A percentile compares a stretch with the other conserved stretches of the same genome.
phyloP scores from a whole-genome alignment of 2,888 invertebrate species.

The Pterobdella sp. region DNA sequence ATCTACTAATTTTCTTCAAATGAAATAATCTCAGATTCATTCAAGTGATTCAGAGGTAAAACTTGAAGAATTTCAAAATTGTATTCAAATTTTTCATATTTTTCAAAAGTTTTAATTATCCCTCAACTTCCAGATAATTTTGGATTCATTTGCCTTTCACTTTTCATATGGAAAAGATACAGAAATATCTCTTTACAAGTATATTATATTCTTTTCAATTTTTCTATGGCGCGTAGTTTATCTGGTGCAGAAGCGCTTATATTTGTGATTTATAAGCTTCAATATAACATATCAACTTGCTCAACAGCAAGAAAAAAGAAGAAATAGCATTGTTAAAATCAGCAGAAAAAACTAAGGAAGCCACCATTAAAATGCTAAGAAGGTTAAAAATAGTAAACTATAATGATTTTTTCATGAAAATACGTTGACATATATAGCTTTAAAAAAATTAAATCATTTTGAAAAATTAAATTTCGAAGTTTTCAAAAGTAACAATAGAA shows the following conservation, averaged over 20 bases:
- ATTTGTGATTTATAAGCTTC: no score
- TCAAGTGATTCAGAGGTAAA: no score
- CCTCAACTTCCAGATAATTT: background rate
- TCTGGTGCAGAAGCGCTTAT: no score
- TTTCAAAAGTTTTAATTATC: background rate
- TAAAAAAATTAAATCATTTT: no score
- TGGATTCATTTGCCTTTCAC: conserved; percentile 23
- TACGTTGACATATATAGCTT: no score
- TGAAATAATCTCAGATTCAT: no score
- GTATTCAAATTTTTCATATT: background rate
- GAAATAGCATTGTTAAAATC: conserved; percentile 44
- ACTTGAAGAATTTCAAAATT: no score
- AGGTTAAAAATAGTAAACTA: no score
- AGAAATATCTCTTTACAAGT: conserved; percentile 19
- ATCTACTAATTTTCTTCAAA: background rate
- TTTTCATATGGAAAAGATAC: conserved; percentile 18
- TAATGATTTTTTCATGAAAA: no score
- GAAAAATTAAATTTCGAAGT: no score
- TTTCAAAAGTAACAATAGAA: no score
- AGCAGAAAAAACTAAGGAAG: conserved; percentile 47
- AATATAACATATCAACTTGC: background rate
- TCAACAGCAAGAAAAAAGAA: conserved; percentile 43
- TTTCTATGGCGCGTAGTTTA: background rate
- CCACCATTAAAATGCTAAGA: conserved; percentile 49
- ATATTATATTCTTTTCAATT: background rate